Conservation (phyloP, 2,888 invertebrate species). For the Linhomoeus sp. region DNA sequence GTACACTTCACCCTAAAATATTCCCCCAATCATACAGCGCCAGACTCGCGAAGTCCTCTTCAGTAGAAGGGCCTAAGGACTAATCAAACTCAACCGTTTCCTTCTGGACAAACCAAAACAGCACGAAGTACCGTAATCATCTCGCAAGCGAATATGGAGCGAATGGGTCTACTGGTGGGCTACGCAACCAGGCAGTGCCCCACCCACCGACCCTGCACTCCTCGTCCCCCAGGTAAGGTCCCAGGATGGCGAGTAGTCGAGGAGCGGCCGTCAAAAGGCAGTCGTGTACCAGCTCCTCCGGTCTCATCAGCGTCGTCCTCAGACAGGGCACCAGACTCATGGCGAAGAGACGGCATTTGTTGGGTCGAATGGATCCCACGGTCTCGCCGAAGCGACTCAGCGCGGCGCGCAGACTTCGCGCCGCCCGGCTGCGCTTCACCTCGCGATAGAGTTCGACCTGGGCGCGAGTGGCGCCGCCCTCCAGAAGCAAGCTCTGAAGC, state of each 20-base stretch:
- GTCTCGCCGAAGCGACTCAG: constrained; percentile 54
- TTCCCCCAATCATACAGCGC: too few relatives aligned
- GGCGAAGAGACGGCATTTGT: constrained; percentile 48
- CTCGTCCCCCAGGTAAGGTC: constrained; percentile 47
- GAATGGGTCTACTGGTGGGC: too few relatives aligned
- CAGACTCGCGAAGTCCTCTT: too few relatives aligned
- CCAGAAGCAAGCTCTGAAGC: constrained; percentile 34
- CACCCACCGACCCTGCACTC: constrained; percentile 44
- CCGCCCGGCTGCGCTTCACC: constrained; percentile 53
- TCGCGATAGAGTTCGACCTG: constrained; percentile 60
- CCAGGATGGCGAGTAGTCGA: constrained; percentile 46
- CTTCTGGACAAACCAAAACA: too few relatives aligned
- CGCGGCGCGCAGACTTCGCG: constrained; percentile 51
- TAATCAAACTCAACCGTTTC: too few relatives aligned
- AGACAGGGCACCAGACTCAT: constrained; percentile 52
- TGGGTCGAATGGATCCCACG: constrained; percentile 49
- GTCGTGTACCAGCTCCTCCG: constrained; percentile 51
- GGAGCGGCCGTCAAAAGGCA: constrained; percentile 43
- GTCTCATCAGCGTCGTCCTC: constrained; percentile 46
- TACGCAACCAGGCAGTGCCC: too few relatives aligned
- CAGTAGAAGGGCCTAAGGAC: too few relatives aligned
- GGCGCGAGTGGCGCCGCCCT: constrained; percentile 48
- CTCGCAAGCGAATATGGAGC: too few relatives aligned
- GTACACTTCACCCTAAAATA: too few relatives aligned
- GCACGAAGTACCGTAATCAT: too few relatives aligned